A percentile compares a stretch with the other conserved stretches of the same genome.
Evolutionary conservation across 37 sponge, comb jelly and placozoan species (phyloP).

Genomic region (Eunapius fragilis): DNA sequence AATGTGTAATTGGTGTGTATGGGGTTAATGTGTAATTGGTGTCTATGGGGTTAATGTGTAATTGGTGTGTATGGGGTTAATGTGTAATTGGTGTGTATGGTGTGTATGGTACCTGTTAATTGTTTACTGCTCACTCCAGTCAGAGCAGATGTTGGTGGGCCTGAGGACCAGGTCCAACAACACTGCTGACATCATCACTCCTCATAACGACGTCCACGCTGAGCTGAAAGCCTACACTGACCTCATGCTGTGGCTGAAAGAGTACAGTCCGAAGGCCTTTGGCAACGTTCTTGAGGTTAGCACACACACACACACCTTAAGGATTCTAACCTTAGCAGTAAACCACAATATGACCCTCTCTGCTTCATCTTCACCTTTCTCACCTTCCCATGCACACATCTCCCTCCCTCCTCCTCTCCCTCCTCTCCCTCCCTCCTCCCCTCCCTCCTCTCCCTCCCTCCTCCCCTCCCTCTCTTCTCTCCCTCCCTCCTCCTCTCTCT

Average conservation of each 20-base stretch:
- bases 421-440: not conserved
- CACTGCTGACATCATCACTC: conserved; percentile 12
- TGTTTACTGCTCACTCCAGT: not conserved
- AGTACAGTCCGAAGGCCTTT: conserved; percentile 38
- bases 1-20: no score
- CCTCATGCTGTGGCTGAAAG: conserved; percentile 67
- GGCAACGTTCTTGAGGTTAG: conserved; percentile 49
- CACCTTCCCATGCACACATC: not conserved
- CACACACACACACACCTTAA: no score
- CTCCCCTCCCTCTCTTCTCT: not conserved
- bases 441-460: not conserved
- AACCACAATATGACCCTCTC: no score
- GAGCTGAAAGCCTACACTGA: conserved; percentile 56
- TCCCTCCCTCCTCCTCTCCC: not conserved
- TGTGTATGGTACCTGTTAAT: not conserved
- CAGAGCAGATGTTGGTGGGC: conserved; percentile 11
- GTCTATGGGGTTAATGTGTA: no score
- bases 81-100: not conserved
- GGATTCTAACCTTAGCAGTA: no score
- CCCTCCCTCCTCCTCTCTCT: not conserved
- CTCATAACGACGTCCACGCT: conserved; percentile 44
- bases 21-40: no score
- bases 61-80: no score
- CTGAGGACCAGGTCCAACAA: not conserved
- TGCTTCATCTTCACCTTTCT: not conserved